Conservation (phyloP, 2,888 invertebrate species). For the Sisyra terminalis region DNA sequence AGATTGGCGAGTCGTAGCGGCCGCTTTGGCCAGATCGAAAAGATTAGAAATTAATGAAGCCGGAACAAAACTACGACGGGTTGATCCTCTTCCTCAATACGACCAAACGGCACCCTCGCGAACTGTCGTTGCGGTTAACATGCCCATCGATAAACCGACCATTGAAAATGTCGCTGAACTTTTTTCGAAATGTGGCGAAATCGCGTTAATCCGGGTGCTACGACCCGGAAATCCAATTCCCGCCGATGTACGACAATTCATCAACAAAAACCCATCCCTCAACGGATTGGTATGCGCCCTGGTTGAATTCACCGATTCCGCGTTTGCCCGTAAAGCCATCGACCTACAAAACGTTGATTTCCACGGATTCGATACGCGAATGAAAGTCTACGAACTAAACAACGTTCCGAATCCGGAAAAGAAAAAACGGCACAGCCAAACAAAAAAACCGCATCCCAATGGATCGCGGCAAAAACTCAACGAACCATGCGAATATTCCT, state of each 20-base stretch:
- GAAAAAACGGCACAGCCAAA: slow-evolving; percentile 45
- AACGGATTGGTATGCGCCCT: slow-evolving; percentile 76
- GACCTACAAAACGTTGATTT: slow-evolving; percentile 37
- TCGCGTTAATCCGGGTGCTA: slow-evolving; percentile 72
- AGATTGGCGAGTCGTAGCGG: slow-evolving; percentile 86
- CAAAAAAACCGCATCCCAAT: slow-evolving; percentile 34
- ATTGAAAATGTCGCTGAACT: slow-evolving; percentile 86
- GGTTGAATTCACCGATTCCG: slow-evolving; percentile 79
- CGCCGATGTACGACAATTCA: slow-evolving; percentile 78
- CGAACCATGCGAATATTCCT: neutral
- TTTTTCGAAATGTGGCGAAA: slow-evolving; percentile 78
- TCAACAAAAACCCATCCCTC: slow-evolving; percentile 79
- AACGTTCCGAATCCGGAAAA: slow-evolving; percentile 50
- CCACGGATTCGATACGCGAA: slow-evolving; percentile 32
- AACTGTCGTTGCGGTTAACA: slow-evolving; percentile 73
- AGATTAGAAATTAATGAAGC: slow-evolving; percentile 79
- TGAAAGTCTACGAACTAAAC: slow-evolving; percentile 63
- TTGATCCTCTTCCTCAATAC: slow-evolving; percentile 71
- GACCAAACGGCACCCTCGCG: slow-evolving; percentile 88
- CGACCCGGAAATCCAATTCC: slow-evolving; percentile 82
- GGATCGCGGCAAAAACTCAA: neutral
- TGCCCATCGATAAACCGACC: slow-evolving; percentile 70
- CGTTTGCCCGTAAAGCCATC: slow-evolving; percentile 67
- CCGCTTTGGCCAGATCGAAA: slow-evolving; percentile 59
- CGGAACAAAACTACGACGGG: slow-evolving; percentile 75